Percentiles rank a stretch among this genome's conserved stretches.
Evolutionary conservation across 2,797 vertebrate species (phyloP).

Genomic region (Lemur catta): DNA sequence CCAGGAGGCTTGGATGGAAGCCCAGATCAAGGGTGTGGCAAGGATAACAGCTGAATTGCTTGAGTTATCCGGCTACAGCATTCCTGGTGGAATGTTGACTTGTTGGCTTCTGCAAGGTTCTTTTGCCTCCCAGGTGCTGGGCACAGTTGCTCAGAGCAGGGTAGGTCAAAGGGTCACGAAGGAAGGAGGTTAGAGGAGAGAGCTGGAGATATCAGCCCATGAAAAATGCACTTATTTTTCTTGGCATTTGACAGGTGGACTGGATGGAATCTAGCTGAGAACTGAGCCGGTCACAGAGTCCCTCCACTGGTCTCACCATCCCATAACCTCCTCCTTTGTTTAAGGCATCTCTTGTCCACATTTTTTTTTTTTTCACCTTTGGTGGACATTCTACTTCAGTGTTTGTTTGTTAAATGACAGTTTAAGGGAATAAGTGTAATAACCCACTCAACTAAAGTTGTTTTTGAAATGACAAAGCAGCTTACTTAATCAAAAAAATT

Average conservation of each 20-base stretch:
- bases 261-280: slow-evolving; percentile 35
- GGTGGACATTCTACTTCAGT: not conserved
- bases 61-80: not conserved
- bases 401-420: slow-evolving; percentile 8
- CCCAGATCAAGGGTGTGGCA: not conserved
- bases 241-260: slow-evolving; percentile 58
- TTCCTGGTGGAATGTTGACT: slow-evolving; percentile 64
- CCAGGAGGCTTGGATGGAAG: slow-evolving; percentile 22
- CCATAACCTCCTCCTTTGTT: not conserved
- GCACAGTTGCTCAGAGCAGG: slow-evolving; percentile 61
- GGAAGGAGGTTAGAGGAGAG: slow-evolving; percentile 37
- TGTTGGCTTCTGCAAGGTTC: not conserved
- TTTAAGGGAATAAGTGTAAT: not conserved
- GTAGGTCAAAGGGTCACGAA: slow-evolving; percentile 43
- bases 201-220: not conserved
- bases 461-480: not conserved
- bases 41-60: slow-evolving; percentile 62
- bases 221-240: slow-evolving; percentile 61
- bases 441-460: not conserved
- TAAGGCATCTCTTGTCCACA: not conserved
- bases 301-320: not conserved
- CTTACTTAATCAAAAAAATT: slow-evolving; percentile 20
- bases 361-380: not conserved
- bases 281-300: not conserved
- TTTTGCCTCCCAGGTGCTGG: slow-evolving; percentile 63